Evolutionary conservation across 2,888 invertebrate genomes (phyloP).

Genomic region (Eristalis arbustorum): DNA sequence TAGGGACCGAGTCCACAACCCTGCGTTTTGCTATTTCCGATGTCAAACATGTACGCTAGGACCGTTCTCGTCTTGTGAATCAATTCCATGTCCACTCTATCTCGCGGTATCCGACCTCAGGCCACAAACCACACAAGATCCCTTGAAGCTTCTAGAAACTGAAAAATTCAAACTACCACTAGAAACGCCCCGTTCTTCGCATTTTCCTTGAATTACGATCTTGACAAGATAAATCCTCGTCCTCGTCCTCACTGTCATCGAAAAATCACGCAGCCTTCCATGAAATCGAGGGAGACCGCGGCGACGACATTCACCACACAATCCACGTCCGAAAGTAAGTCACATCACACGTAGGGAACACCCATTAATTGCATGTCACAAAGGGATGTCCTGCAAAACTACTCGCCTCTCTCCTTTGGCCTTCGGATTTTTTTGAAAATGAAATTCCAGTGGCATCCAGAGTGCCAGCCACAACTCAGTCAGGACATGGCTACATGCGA

Average conservation of each 20-base stretch:
- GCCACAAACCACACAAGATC: too few species aligned
- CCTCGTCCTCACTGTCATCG: background rate
- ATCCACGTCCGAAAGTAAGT: constrained; percentile 26
- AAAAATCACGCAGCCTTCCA: constrained; percentile 10
- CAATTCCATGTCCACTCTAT: too few species aligned
- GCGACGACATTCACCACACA: background rate
- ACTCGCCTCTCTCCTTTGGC: background rate
- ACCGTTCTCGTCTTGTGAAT: too few species aligned
- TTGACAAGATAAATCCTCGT: background rate
- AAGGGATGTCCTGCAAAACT: constrained; percentile 24
- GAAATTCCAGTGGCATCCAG: constrained; percentile 44
- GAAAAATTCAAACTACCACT: background rate
- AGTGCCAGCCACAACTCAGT: constrained; percentile 13
- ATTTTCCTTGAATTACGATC: background rate
- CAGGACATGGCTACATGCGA: constrained; percentile 34
- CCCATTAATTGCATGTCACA: constrained; percentile 54
- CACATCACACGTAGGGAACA: constrained; percentile 62
- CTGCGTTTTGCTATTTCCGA: too few species aligned
- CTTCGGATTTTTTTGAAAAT: background rate
- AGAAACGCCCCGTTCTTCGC: background rate
- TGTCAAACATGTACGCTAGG: too few species aligned
- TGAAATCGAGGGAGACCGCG: constrained; percentile 30
- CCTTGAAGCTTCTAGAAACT: too few species aligned
- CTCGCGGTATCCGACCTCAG: too few species aligned
- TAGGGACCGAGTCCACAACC: too few species aligned